These are phyloP conservation scores for Notospermus geniculatus DNA, from an alignment of 1,140 invertebrate genomes.

Conservation along the genomic window DNA sequence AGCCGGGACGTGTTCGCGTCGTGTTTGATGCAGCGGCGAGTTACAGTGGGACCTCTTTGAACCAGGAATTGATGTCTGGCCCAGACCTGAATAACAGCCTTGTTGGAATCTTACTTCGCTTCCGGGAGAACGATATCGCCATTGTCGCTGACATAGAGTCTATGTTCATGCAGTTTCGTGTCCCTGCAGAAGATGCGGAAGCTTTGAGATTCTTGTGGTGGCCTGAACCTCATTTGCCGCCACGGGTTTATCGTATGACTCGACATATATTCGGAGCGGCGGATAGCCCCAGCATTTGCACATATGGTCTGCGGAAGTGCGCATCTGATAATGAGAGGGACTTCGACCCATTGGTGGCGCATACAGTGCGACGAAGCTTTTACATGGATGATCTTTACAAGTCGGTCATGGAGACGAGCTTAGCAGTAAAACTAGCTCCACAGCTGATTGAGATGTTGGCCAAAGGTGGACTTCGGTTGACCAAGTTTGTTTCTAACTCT, in stretches of 20 bases:
- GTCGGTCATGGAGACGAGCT: neutral
- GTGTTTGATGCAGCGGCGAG: conserved; percentile 29
- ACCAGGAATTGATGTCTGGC: conserved; percentile 30
- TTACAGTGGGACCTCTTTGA: conserved; percentile 33
- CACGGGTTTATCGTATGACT: conserved; percentile 22
- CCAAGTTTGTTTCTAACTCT: conserved; percentile 17
- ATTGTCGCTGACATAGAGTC: conserved; percentile 24
- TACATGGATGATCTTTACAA: conserved; percentile 26
- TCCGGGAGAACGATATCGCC: conserved; percentile 27
- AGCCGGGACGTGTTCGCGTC: conserved; percentile 25
- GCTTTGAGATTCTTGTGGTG: conserved; percentile 24
- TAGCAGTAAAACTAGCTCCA: conserved; percentile 14
- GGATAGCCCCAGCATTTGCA: conserved; percentile 24
- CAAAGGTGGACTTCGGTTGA: conserved; percentile 16
- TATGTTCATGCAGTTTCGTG: conserved; percentile 30
- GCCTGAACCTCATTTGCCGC: conserved; percentile 11
- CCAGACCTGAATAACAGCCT: conserved; percentile 49
- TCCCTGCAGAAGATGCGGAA: conserved; percentile 17
- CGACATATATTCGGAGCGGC: conserved; percentile 27
- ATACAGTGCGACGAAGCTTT: conserved; percentile 16
- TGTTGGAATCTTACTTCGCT: conserved; percentile 29
- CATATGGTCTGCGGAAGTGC: conserved; percentile 20
- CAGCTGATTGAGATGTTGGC: conserved; percentile 7
- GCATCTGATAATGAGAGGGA: conserved; percentile 13
- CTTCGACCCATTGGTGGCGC: neutral